Evolutionary conservation across 1,140 invertebrate genomes (phyloP).

Genomic region (Caenorhabditis elegans): DNA sequence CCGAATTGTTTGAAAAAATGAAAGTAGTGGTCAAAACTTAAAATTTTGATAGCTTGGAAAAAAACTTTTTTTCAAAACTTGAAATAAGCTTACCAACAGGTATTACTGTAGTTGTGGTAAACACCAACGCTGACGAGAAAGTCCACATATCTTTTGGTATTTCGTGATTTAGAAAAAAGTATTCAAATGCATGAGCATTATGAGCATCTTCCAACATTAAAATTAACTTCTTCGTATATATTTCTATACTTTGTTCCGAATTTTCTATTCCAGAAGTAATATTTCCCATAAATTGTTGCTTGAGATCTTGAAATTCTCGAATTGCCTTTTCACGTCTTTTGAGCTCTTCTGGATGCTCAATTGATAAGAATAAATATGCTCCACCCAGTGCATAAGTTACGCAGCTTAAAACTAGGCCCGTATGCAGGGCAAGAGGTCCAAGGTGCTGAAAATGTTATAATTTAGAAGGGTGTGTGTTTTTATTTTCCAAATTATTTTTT

Average conservation of each 20-base stretch:
- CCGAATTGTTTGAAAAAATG: too few relatives aligned
- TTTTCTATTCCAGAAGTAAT: neutral
- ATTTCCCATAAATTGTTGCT: conserved; percentile 3
- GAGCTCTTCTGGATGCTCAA: conserved; percentile 37
- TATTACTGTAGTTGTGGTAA: conserved; percentile 45
- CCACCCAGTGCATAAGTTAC: conserved; percentile 28
- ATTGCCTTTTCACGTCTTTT: conserved; percentile 13
- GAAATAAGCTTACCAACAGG: conserved; percentile 31
- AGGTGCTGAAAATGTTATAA: neutral
- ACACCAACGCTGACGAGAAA: conserved; percentile 38
- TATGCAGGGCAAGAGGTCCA: conserved; percentile 9
- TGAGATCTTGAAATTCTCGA: neutral
- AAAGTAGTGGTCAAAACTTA: too few relatives aligned
- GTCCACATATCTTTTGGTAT: conserved; percentile 40
- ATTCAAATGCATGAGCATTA: conserved; percentile 29
- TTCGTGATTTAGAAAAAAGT: neutral
- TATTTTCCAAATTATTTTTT: too few relatives aligned
- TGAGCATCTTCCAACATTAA: neutral
- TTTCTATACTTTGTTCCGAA: neutral
- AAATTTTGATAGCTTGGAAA: too few relatives aligned
- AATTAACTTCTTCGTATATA: neutral
- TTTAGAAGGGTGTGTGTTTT: neutral
- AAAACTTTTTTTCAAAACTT: neutral
- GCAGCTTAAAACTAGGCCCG: conserved; percentile 30
- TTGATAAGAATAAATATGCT: conserved; percentile 30